Base-by-base conservation (phyloP, 2,113 vertebrate genomes). In the Toxotes chatareus region DNA sequence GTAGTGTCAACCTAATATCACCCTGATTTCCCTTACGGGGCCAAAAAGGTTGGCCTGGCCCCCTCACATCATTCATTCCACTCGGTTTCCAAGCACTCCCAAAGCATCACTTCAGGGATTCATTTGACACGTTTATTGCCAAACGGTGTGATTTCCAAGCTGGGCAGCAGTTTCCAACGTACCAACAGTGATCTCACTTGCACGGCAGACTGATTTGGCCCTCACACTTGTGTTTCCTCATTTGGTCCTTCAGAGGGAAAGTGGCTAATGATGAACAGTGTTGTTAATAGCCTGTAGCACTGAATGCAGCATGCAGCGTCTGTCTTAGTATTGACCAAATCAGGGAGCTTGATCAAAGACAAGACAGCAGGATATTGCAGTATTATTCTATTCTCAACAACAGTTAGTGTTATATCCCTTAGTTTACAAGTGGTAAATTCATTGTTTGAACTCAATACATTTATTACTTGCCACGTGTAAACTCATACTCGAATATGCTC, bases 91-190 rank as follows among this genome's bases (percentile, higher is more conserved):
- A 80, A 75, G 78, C 53, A 49, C 82, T 77, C 73, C 83, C 73
- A 78, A 40, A 80, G 82, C 80, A 34, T 82, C 78, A 56, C 73
- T 87, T 77, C 12, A 68, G 70, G 74, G 77, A 62, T 83, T 87
- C 74, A 53, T 83, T 66, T 80, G 82, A 88, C 82, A 81, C 16
- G 1, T 87, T 91, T 80, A 66, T 76, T 70, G 72, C 78, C 78
- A 88, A 74, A 74, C 23, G 81, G 86, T 76, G 83, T 4, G 23
- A 79, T 86, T 79, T 87, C 80, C 55, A 74, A 75, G 73, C 79
- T 69, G 79, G 79, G 53, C 64, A 57, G 78, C 69, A 78, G 47
- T 63, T 82, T 79, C n/a, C 64, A 51, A 71, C 73, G 77, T 23
- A 60, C 40, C 77, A 60, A 17, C 63, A 60, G 78, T 5, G 76